Percentiles rank a stretch among this genome's conserved stretches.
Conservation (phyloP, 2,797 vertebrate species). For the Ambastaia sidthimunki region DNA sequence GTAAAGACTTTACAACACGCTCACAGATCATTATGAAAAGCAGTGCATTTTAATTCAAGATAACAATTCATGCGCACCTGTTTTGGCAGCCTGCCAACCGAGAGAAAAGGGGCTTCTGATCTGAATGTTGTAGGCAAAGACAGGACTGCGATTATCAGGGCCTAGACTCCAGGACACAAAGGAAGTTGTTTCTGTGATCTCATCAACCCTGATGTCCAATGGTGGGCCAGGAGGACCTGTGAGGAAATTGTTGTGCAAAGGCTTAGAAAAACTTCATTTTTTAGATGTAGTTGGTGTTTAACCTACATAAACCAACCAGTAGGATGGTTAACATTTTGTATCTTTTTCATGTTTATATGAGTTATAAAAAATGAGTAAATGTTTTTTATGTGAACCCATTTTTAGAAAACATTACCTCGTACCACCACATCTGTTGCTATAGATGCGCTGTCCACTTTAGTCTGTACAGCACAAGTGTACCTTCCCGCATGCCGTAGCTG, state of each 20-base stretch:
- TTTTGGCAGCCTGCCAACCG: constrained; percentile 91
- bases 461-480: constrained; percentile 93
- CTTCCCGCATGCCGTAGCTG: constrained; percentile 95
- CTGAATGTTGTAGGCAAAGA: constrained; percentile 88
- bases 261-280: neutral
- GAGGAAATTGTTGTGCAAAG: constrained; percentile 5
- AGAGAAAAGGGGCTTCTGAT: constrained; percentile 91
- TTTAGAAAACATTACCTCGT: constrained; percentile 80
- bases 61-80: constrained; percentile 75
- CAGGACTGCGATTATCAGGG: constrained; percentile 90
- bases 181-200: constrained; percentile 87
- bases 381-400: too few species aligned
- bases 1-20: neutral
- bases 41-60: neutral
- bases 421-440: constrained; percentile 93
- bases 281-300: neutral
- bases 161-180: constrained; percentile 90
- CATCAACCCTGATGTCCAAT: constrained; percentile 85
- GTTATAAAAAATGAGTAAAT: too few species aligned
- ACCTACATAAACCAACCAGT: neutral
- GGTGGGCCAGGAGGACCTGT: constrained; percentile 90
- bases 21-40: neutral
- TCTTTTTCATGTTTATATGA: neutral
- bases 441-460: constrained; percentile 93
- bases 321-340: too few species aligned